These are phyloP conservation scores for Sula dactylatra DNA, from an alignment of 2,113 vertebrate genomes.

Conservation along the genomic window DNA sequence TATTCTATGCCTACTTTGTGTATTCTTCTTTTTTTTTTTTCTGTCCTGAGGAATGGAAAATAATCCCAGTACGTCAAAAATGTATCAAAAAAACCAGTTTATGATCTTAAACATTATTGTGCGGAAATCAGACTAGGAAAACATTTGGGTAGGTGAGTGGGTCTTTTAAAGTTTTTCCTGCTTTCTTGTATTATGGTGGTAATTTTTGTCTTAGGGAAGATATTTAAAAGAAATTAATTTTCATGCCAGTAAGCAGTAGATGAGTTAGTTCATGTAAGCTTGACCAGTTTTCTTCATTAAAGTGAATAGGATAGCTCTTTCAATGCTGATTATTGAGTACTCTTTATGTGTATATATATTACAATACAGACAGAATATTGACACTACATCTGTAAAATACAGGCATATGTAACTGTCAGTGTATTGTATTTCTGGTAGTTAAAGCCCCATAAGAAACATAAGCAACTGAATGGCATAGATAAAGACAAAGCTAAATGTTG, in stretches of 20 bases:
- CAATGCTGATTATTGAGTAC: not conserved
- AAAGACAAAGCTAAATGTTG: not conserved
- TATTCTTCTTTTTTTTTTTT: not conserved
- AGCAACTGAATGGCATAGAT: not conserved
- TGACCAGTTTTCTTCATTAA: not conserved
- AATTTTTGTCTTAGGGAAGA: not conserved
- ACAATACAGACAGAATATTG: not conserved
- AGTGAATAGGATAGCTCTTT: not conserved
- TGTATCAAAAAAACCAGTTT: not conserved
- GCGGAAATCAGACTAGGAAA: not conserved
- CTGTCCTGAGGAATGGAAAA: not conserved
- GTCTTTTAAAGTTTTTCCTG: not conserved
- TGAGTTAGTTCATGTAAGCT: not conserved
- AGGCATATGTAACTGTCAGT: rapidly evolving
- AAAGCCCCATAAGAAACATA: not conserved
- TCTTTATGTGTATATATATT: not conserved
- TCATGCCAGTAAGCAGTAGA: not conserved
- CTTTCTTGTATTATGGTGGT: not conserved
- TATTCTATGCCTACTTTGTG: not conserved
- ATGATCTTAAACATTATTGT: not conserved
- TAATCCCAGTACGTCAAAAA: not conserved
- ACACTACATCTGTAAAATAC: not conserved
- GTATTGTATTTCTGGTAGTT: not conserved
- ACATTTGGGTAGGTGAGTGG: not conserved
- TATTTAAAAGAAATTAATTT: not conserved